Evolutionary conservation across 2,888 invertebrate species (phyloP).

Genomic region (Coremacera marginata): DNA sequence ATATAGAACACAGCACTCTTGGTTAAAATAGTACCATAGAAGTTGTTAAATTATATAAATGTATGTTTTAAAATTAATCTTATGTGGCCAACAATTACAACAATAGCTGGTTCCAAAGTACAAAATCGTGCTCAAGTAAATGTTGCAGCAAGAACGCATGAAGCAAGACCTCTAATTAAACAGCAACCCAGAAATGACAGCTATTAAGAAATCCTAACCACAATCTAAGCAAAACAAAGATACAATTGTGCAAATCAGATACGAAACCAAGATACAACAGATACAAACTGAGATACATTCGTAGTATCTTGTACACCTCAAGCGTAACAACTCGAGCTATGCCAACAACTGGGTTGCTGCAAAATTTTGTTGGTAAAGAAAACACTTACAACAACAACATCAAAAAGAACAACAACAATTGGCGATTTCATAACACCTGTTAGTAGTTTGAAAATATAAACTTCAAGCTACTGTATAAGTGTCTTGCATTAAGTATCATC

Average conservation of each 20-base stretch:
- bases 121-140: background rate
- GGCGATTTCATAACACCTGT: conserved; percentile 4
- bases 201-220: conserved; percentile 23
- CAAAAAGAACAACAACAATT: background rate
- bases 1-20: background rate
- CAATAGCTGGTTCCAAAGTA: too few relatives aligned
- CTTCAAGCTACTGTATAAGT: background rate
- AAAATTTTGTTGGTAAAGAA: background rate
- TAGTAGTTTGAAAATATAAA: background rate
- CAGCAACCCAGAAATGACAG: conserved; percentile 24
- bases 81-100: too few relatives aligned
- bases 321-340: conserved; percentile 14
- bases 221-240: background rate
- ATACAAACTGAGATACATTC: background rate
- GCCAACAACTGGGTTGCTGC: conserved; percentile 10
- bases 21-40: too few relatives aligned
- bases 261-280: background rate
- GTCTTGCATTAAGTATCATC: background rate
- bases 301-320: background rate
- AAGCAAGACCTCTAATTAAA: conserved; percentile 40
- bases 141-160: conserved; percentile 13
- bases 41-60: too few relatives aligned
- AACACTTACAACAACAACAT: background rate
- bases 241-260: conserved; percentile 9
- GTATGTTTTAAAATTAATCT: too few relatives aligned